Evolutionary conservation across 1,140 invertebrate species (phyloP), one percentile per base, ranked within the genome.

Genomic region (Tribolium castaneum): DNA sequence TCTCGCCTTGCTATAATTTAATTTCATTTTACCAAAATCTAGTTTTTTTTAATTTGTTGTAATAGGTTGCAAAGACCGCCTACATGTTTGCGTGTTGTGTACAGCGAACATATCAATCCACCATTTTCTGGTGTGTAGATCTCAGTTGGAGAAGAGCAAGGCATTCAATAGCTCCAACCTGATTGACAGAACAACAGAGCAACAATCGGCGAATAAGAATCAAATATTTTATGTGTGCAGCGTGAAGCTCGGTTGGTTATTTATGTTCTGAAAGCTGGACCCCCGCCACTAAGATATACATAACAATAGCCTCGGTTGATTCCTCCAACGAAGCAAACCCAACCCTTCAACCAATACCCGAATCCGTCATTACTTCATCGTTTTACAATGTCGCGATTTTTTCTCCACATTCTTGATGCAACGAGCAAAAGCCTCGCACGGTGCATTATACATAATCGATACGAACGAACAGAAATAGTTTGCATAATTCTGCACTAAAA

Each of bases 401-500:
- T 54, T 54, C 52, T 9, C 19, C 5, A 54, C 12, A 3, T 13
- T 12, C 52, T 14, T n/a, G 54, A 30, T 59, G 14, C 6, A 22
- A 25, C 25, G 6, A 25, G 54, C 54, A 59, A 25, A 25, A 59
- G 19, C 54, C 19, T 45, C 39, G 25, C 25, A 19, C 22, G 9
- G 22, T 25, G 13, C 22, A 71, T 49, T 50, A 14, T 12, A 72
- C 50, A 75, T 75, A 59, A 75, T 75, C 73, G 34, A 75, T 75
- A 75, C 51, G 51, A 52, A 52, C 51, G 72, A 74, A 74, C 22
- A 54, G 54, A 59, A 59, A 59, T 54, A 74, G 72, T 74, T 74
- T 74, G 72, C 72, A 74, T 74, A 74, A 74, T 74, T 74, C 51
- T 54, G 49, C 72, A 74, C 72, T 74, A 59, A 59, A 75, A 75